Conservation (phyloP, 2,888 invertebrate species). For the Spisula solida region DNA sequence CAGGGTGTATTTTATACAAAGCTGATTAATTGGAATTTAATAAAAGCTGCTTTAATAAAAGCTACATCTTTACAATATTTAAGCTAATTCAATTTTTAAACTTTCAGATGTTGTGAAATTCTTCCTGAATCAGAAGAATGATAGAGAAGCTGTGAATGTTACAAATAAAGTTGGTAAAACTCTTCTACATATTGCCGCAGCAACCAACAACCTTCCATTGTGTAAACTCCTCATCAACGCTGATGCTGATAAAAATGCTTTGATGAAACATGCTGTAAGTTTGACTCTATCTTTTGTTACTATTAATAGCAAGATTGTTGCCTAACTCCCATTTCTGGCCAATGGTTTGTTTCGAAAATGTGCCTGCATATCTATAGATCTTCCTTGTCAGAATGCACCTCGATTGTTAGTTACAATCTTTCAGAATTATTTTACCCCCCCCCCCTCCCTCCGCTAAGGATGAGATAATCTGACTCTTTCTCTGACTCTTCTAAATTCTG, state of each 20-base stretch:
- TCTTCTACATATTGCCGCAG: conserved; percentile 97
- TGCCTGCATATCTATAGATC: neutral
- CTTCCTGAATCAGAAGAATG: conserved; percentile 75
- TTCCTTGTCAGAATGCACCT: neutral
- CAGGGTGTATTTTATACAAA: no score
- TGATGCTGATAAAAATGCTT: conserved; percentile 94
- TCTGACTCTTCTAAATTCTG: no score
- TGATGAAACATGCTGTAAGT: conserved; percentile 87
- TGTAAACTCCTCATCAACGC: conserved; percentile 95
- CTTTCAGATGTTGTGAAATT: conserved; percentile 83
- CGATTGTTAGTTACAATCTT: neutral
- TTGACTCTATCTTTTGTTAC: neutral
- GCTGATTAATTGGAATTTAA: no score
- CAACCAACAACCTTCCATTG: conserved; percentile 97
- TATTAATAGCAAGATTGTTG: neutral
- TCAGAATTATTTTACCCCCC: no score
- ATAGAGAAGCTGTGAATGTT: conserved; percentile 93
- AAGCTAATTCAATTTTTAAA: no score
- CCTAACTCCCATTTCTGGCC: neutral
- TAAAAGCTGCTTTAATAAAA: no score
- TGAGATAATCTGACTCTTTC: no score
- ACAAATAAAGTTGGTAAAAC: conserved; percentile 97
- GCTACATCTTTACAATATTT: no score
- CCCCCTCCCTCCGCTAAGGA: no score
- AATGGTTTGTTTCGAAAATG: neutral